Conservation (phyloP, 2,888 invertebrate genomes). For the Harpagoxenus sublaevis region DNA sequence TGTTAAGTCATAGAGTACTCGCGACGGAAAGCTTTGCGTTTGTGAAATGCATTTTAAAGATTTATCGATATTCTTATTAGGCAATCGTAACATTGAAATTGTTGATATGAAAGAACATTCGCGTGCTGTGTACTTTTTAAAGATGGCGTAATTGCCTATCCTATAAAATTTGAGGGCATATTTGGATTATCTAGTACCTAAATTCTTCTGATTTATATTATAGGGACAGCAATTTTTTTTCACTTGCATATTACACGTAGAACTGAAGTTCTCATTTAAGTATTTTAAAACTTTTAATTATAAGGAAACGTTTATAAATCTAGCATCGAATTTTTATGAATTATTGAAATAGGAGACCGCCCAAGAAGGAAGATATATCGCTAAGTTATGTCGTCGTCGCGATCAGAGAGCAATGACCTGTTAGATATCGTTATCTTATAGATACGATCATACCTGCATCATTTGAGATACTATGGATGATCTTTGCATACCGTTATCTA, state of each 20-base stretch:
- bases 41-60: not conserved
- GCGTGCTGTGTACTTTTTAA: conserved; percentile 42
- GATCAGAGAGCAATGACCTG: no score
- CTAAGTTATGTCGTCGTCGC: not conserved
- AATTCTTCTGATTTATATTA: not conserved
- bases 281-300: not conserved
- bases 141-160: not conserved
- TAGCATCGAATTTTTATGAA: not conserved
- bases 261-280: not conserved
- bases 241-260: not conserved
- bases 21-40: conserved; percentile 63
- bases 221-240: not conserved
- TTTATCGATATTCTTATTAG: not conserved
- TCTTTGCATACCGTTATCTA: no score
- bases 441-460: no score
- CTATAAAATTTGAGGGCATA: not conserved
- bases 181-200: not conserved
- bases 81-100: conserved; percentile 1
- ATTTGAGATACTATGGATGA: no score
- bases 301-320: not conserved
- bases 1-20: conserved; percentile 67
- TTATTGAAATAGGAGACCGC: not conserved
- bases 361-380: not conserved
- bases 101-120: not conserved
- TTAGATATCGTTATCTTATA: no score